Evolutionary conservation across 1,140 invertebrate species (phyloP).

Genomic region (Hydropsyche tenuis): DNA sequence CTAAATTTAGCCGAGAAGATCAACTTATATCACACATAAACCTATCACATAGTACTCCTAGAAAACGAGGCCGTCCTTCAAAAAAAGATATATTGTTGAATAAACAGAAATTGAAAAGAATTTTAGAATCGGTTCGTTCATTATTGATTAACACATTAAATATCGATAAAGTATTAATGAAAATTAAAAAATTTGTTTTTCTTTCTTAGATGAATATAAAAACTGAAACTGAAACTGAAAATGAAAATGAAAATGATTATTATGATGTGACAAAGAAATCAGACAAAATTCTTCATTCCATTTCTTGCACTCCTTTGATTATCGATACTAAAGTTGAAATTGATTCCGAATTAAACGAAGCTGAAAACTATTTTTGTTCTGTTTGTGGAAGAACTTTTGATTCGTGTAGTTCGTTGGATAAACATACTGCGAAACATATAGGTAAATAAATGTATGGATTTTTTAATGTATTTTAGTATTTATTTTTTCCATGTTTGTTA

Average conservation of each 20-base stretch:
- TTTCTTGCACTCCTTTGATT: constrained; percentile 27
- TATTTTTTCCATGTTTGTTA: too few relatives aligned
- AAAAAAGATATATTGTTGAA: constrained; percentile 45
- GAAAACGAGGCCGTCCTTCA: constrained; percentile 44
- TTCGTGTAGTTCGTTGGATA: constrained; percentile 35
- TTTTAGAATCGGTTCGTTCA: constrained; percentile 44
- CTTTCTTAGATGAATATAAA: constrained; percentile 44
- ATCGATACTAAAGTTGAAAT: constrained; percentile 27
- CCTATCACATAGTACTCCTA: constrained; percentile 42
- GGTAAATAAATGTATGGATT: constrained; percentile 13
- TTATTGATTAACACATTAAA: background rate
- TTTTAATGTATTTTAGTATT: too few relatives aligned
- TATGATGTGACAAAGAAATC: too few relatives aligned
- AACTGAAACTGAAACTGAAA: constrained; percentile 41
- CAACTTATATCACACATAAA: constrained; percentile 42
- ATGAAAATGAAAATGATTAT: too few relatives aligned
- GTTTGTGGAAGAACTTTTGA: constrained; percentile 39
- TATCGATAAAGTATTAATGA: too few relatives aligned
- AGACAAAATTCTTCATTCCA: constrained; percentile 6
- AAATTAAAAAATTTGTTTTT: too few relatives aligned
- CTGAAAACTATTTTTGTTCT: constrained; percentile 36
- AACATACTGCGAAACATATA: constrained; percentile 43
- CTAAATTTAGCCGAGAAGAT: constrained; percentile 41
- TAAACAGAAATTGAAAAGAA: constrained; percentile 41
- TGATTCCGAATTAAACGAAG: constrained; percentile 24